Percentiles rank a stretch among this genome's conserved stretches.
Evolutionary conservation across 2,888 invertebrate species (phyloP).

Genomic region (Myathropa florea): DNA sequence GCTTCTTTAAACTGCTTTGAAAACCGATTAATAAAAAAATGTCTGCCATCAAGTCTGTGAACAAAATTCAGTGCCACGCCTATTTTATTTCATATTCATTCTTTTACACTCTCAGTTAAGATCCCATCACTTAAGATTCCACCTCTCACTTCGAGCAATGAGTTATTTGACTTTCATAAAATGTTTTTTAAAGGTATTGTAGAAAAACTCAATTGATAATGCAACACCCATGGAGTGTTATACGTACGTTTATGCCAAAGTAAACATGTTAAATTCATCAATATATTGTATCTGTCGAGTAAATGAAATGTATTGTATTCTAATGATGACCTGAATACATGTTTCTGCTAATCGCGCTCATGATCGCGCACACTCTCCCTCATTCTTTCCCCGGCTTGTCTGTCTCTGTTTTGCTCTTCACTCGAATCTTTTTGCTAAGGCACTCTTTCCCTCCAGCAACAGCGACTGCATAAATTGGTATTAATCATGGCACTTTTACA

Average conservation of each 20-base stretch:
- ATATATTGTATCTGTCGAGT: slow-evolving; percentile 16
- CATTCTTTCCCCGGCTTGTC: background rate
- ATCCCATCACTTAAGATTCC: background rate
- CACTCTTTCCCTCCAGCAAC: background rate
- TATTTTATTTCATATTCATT: background rate
- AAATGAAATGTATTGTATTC: slow-evolving; percentile 57
- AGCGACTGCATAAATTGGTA: slow-evolving; percentile 37
- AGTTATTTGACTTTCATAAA: background rate
- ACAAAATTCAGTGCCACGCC: background rate
- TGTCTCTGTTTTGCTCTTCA: slow-evolving; percentile 16
- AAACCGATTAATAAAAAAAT: background rate
- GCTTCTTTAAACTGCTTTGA: background rate
- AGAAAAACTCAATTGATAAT: background rate
- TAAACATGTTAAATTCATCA: slow-evolving; percentile 51
- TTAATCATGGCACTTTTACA: slow-evolving; percentile 39
- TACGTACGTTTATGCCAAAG: background rate
- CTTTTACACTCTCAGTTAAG: too few relatives aligned
- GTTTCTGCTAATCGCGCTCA: slow-evolving; percentile 54
- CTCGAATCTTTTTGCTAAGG: background rate
- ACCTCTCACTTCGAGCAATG: background rate
- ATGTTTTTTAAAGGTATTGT: background rate
- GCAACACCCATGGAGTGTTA: background rate
- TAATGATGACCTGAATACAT: slow-evolving; percentile 54
- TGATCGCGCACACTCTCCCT: slow-evolving; percentile 25
- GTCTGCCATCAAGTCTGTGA: background rate